Conservation (phyloP, 2,113 vertebrate species). For the Condylura cristata region DNA sequence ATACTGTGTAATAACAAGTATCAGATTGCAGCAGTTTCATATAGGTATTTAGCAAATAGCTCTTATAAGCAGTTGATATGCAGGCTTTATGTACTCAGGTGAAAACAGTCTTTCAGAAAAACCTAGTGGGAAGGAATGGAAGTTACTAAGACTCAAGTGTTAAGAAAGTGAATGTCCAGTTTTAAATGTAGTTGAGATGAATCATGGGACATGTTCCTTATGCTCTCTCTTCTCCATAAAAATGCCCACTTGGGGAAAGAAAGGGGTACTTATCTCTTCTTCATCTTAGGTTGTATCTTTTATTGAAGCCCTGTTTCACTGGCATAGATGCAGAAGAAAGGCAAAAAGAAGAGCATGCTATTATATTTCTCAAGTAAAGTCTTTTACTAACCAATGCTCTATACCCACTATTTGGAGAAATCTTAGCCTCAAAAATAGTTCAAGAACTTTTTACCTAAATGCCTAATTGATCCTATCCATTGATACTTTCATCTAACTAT, state of each 20-base stretch:
- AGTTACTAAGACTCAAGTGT: background rate
- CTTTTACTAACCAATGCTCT: background rate
- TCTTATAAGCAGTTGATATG: background rate
- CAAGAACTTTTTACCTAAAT: background rate
- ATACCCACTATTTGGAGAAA: background rate
- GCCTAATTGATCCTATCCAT: background rate
- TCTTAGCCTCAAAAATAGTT: background rate
- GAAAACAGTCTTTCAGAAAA: background rate
- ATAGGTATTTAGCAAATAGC: background rate
- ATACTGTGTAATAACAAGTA: background rate
- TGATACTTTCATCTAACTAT: background rate
- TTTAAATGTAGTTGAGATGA: constrained; percentile 9
- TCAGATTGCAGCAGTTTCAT: background rate
- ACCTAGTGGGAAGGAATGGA: background rate
- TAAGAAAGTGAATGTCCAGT: background rate
- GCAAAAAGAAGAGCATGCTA: background rate
- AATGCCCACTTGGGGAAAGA: background rate
- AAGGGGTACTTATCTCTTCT: background rate
- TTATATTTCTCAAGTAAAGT: background rate
- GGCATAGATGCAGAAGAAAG: background rate
- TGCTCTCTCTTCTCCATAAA: background rate
- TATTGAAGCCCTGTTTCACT: background rate
- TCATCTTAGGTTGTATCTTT: background rate
- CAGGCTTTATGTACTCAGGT: background rate
- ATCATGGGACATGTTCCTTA: background rate